Percentiles rank a stretch among this genome's conserved stretches.
These are phyloP conservation scores for Chymomyza procnemis DNA, from an alignment of 2,888 invertebrate genomes.

Conservation along the genomic window DNA sequence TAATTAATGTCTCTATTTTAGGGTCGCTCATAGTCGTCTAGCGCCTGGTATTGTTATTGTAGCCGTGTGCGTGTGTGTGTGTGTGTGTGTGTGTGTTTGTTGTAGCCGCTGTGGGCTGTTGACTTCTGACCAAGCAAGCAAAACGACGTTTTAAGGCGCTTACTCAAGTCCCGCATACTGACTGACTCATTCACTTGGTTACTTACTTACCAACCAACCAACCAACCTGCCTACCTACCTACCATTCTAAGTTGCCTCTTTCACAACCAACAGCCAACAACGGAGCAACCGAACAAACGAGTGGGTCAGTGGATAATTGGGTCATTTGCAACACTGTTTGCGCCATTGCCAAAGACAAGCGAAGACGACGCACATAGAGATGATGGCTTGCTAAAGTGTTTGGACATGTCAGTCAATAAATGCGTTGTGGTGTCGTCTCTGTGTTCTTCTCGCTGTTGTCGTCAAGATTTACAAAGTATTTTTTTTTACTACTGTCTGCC, in stretches of 20 bases:
- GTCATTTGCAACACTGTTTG: constrained; percentile 76
- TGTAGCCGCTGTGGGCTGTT: constrained; percentile 16
- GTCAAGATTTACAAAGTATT: constrained; percentile 37
- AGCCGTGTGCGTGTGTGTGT: too few relatives aligned
- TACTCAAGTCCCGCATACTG: constrained; percentile 34
- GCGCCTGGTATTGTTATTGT: not conserved
- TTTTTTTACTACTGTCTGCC: constrained; percentile 34
- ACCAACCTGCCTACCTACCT: not conserved
- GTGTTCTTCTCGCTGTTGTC: constrained; percentile 38
- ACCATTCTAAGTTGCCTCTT: constrained; percentile 27
- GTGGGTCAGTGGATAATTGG: constrained; percentile 79
- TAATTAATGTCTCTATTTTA: constrained; percentile 73
- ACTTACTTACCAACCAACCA: not conserved
- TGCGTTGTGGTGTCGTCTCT: constrained; percentile 50
- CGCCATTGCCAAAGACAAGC: constrained; percentile 43
- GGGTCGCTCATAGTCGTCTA: constrained; percentile 46
- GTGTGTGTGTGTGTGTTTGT: too few relatives aligned
- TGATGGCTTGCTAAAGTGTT: constrained; percentile 59
- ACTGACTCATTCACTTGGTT: not conserved
- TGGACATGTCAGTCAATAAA: constrained; percentile 64
- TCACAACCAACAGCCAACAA: constrained; percentile 41
- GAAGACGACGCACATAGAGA: not conserved
- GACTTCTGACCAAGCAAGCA: constrained; percentile 29
- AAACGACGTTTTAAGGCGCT: constrained; percentile 34
- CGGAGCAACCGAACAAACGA: constrained; percentile 52